These are phyloP conservation scores for Capra hircus DNA, from an alignment of 2,113 vertebrate species.

Conservation along the genomic window DNA sequence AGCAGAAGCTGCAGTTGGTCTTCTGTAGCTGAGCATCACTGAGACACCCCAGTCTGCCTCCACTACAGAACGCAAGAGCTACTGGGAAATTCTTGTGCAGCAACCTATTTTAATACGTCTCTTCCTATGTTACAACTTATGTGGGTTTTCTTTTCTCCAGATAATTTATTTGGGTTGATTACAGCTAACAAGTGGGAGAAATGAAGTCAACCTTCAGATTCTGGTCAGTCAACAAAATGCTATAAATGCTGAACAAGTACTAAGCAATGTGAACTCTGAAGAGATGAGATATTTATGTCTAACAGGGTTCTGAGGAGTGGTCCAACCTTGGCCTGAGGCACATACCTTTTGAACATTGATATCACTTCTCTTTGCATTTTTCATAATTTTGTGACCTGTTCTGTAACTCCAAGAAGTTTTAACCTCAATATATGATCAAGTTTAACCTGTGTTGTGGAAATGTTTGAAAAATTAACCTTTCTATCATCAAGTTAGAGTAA, in stretches of 20 bases:
- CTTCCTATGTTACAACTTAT: neutral
- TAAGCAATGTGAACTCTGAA: neutral
- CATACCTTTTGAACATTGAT: neutral
- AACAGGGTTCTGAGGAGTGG: neutral
- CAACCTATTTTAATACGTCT: accelerated
- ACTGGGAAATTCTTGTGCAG: neutral
- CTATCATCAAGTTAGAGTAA: neutral
- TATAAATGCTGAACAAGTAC: neutral
- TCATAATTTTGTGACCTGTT: neutral
- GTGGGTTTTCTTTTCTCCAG: neutral
- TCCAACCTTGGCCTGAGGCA: neutral
- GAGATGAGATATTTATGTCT: neutral
- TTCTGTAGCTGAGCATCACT: neutral
- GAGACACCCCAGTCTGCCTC: neutral
- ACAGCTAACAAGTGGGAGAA: neutral
- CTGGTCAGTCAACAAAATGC: neutral
- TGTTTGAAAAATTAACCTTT: neutral
- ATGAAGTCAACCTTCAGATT: neutral
- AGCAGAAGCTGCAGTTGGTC: accelerated
- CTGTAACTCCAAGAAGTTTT: neutral
- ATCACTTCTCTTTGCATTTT: neutral
- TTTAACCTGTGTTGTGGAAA: neutral
- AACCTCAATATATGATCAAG: neutral
- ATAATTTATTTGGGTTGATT: neutral
- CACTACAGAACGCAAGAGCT: neutral